Evolutionary conservation across 2,888 invertebrate species (phyloP), one percentile per base, ranked within the genome.

Genomic region (Uropetala carovei): DNA sequence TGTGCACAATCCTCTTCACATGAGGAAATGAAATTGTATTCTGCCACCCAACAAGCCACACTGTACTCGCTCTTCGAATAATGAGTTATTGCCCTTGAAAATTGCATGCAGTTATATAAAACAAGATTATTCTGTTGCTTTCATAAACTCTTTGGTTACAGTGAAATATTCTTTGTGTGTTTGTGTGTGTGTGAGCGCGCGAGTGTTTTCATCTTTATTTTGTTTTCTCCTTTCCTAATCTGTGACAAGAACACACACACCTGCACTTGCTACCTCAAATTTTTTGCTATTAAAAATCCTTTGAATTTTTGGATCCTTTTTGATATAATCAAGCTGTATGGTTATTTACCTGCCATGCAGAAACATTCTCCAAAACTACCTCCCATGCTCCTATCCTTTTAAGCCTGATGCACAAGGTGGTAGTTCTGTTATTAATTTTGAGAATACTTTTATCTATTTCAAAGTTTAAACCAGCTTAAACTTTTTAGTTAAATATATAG

Each of bases 221-320:
- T 89, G 64, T 89, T 86, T 89, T 89, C 64, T 30, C 68, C 64
- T 43, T 89, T 68, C 89, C 59, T 60, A 89, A 89, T 89, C 89
- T 89, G 89, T 89, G 89, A 89, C 86, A 86, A 86, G 64, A 89
- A 68, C 89, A 89, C 64, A 89, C 89, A 89, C 89, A 89, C 64
- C 89, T 89, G 89, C 89, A 89, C 89, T 89, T 89, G 89, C 89
- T 89, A 89, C 89, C 89, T 89, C 89, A 89, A 89, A 89, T 89
- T 89, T 89, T 89, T 89, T 89, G 89, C 89, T 89, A 89, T 89
- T 89, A 89, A 89, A 89, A 89, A 68, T 89, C 89, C 89, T 89
- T 89, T 89, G 64, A 89, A 60, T 89, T 89, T 89, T 89, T 89
- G 89, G 89, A 64, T 89, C 89, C 89, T 89, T 89, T 89, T 89